Base-by-base conservation (phyloP, 2,888 invertebrate genomes). In the Carpatolechia fugitivella region DNA sequence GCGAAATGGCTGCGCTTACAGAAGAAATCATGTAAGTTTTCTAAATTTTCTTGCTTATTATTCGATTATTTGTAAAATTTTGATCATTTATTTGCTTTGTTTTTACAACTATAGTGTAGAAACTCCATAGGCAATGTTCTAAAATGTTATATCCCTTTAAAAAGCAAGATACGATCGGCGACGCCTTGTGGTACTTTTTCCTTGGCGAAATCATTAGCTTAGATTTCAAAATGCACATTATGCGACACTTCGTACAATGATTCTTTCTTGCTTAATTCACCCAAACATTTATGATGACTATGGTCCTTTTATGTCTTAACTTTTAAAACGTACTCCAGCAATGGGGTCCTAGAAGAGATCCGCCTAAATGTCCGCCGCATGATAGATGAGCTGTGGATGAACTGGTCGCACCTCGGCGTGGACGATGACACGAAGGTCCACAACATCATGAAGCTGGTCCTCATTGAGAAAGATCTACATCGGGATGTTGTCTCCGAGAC, bases 401-500 rank as follows among this genome's bases (percentile, higher is more conserved):
- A 83, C 63, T 90, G 90, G 90, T 82, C 87, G 0, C 89, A 90
- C 56, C 71, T 91, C 0, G 91, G 91, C 0, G 83, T 90, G 0
- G 87, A 89, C 44, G 74, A 87, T 49, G 60, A 61, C 11, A 79
- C 77, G 0, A 90, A 89, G 63, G 62, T 82, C 10, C 74, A 75
- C 55, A 80, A 90, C 56, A 89, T 89, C 1, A 71, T 69, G 0
- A 82, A 85, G 60, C 71, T 87, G 8, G 82, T 82, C 35, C 72
- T 75, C 52, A 85, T 88, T 59, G 91, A 92, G 20, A 82, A 91
- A 63, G 91, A 91, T 8, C 80, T 93, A 1, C 93, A 92, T 60
- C 76, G 83, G 1, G 94, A 94, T 61, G 91, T 95, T 61, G 80
- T 93, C 11, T 75, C 78, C 0, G 94, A 95, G 69, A 92, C 94